Base-by-base conservation (phyloP, 1,140 invertebrate genomes). In the Vollenhovia emeryi region DNA sequence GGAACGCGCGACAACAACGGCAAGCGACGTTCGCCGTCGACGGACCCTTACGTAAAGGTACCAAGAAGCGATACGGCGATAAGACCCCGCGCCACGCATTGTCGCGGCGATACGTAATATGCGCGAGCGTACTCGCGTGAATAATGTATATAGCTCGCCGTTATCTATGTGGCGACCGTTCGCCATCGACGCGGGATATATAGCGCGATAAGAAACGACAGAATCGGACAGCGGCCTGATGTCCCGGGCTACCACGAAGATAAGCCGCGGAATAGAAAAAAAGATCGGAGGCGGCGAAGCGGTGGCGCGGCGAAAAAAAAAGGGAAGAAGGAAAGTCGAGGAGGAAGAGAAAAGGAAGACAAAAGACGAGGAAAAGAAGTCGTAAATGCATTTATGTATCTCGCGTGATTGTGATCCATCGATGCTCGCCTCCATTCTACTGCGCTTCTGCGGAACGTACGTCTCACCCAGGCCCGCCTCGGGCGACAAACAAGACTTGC, bases 371-470 rank as follows among this genome's bases (percentile, higher is more conserved):
- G 13, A 59, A 36, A 36, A 60, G 78, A 74, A 88, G 73, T 90
- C 75, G 87, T 85, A 88, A 89, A 94, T 93, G 92, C 84, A 94
- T 94, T 92, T 93, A 93, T 93, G 93, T 93, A 94, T 93, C 90
- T 71, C 78, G 40, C 64, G 24, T 59, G 86, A 91, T 92, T 92
- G 87, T 75, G n/a, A 64, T 75, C 45, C 59, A 43, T 76, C 73
- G 18, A 62, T 64, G 69, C 30, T 78, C 40, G 18, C 71, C 48
- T 73, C 57, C 24, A 24, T 68, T 75, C 69, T 24, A n/a, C 59
- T 80, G 21, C 21, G 52, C 68, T 78, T 85, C 60, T 48, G 30
- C 43, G 7, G 24, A 40, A 74, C 18, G 18, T 40, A 55, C 30
- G 48, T 57, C 36, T 80, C 36, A 24, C 6, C 33, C 36, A 80